These are phyloP conservation scores for Heloderma charlesbogerti DNA, from an alignment of 2,113 vertebrate species.

Conservation along the genomic window DNA sequence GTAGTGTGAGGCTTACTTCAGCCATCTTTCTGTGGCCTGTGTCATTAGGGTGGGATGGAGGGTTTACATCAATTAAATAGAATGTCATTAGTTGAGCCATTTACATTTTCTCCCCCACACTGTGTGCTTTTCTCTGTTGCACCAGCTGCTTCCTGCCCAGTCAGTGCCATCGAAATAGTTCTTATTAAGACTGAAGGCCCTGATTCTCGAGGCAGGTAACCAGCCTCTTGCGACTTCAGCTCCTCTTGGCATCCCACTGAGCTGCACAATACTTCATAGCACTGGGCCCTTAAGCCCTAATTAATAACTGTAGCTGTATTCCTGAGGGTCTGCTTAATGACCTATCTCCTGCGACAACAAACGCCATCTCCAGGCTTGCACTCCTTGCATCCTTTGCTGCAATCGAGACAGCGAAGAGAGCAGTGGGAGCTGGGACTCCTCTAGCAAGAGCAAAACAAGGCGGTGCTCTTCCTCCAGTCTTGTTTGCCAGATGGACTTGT, in stretches of 20 bases:
- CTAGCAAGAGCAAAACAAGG: not conserved
- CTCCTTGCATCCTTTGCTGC: constrained; percentile 52
- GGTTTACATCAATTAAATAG: constrained; percentile 61
- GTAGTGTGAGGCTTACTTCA: constrained; percentile 41
- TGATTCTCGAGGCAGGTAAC: constrained; percentile 65
- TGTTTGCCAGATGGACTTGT: not conserved
- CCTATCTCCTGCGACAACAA: constrained; percentile 59
- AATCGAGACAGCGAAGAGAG: constrained; percentile 34
- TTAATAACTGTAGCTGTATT: constrained; percentile 70
- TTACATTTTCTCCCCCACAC: constrained; percentile 53
- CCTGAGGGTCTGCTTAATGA: constrained; percentile 58
- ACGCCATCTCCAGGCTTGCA: constrained; percentile 53
- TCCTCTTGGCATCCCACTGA: constrained; percentile 69
- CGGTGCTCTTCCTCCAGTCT: not conserved
- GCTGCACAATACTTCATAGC: constrained; percentile 64
- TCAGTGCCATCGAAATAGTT: constrained; percentile 65
- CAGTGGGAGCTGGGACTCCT: constrained; percentile 42
- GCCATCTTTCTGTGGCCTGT: constrained; percentile 46
- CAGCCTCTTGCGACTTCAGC: constrained; percentile 69
- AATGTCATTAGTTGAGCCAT: constrained; percentile 59
- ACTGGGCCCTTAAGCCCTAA: constrained; percentile 70
- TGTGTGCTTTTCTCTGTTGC: constrained; percentile 49
- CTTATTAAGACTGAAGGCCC: constrained; percentile 63
- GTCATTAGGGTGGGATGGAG: constrained; percentile 38
- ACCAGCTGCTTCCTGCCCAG: constrained; percentile 57